phyloP scores from a whole-genome alignment of 1,140 invertebrate genomes.

The Diorhabda carinulata region DNA sequence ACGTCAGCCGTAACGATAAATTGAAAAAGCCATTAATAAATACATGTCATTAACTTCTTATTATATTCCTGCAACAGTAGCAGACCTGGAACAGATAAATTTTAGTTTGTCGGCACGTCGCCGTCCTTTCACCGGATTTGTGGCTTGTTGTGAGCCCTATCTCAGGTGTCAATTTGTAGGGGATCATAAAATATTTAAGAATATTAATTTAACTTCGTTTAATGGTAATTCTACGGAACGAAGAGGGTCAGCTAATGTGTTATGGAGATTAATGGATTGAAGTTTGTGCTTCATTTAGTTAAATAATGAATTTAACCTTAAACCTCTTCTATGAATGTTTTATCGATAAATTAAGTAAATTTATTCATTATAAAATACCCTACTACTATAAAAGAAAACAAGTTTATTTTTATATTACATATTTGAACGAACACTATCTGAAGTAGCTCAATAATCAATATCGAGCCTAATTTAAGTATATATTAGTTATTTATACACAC shows the following conservation, averaged over 20 bases:
- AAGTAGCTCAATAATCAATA: no score
- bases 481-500: no score
- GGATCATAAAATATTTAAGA: background rate
- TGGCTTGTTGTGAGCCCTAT: background rate
- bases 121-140: background rate
- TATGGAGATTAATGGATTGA: background rate
- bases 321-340: background rate
- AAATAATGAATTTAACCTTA: constrained; percentile 3
- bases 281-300: background rate
- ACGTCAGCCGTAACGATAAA: background rate
- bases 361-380: no score
- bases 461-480: no score
- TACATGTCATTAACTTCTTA: background rate
- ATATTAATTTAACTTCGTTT: background rate
- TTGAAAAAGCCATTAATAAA: background rate
- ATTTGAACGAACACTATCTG: no score
- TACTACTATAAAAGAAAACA: no score
- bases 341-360: background rate
- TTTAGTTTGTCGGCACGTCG: background rate
- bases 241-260: background rate
- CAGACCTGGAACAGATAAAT: background rate
- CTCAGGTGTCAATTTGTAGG: background rate
- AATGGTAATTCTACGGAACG: background rate
- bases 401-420: no score
- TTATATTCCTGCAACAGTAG: background rate